Evolutionary conservation across 2,797 vertebrate genomes (phyloP).

Genomic region (Echeneis naucrates): DNA sequence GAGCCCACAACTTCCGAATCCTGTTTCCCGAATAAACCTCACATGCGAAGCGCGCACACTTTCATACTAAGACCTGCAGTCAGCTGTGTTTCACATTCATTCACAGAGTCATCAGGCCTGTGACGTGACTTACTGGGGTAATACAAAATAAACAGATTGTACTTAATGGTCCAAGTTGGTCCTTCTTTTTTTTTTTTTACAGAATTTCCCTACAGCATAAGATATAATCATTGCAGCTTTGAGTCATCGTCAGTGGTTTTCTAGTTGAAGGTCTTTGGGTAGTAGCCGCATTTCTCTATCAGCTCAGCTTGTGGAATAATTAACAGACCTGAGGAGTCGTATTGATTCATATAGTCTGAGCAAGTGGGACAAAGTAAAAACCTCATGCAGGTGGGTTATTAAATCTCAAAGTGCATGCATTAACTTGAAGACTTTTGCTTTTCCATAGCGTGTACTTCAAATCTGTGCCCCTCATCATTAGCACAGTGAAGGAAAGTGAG

Average conservation of each 20-base stretch:
- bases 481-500: constrained; percentile 12
- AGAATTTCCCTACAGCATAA: not conserved
- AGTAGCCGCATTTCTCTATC: not conserved
- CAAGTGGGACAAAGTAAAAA: constrained; percentile 2
- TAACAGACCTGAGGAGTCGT: too few species aligned
- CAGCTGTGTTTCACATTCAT: constrained; percentile 25
- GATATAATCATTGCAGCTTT: not conserved
- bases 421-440: constrained; percentile 50
- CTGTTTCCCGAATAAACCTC: constrained; percentile 57
- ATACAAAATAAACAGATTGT: not conserved
- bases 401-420: not conserved
- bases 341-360: too few species aligned
- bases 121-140: not conserved
- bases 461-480: constrained; percentile 38
- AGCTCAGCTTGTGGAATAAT: not conserved
- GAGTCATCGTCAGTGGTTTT: not conserved
- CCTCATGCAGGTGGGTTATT: not conserved
- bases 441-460: constrained; percentile 33
- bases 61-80: not conserved
- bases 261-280: not conserved
- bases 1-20: constrained; percentile 39
- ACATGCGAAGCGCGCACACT: not conserved
- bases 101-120: not conserved
- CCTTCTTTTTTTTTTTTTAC: too few species aligned
- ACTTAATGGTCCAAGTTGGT: not conserved